Conservation (phyloP, 2,888 invertebrate species). For the Epistrophe grossulariae region DNA sequence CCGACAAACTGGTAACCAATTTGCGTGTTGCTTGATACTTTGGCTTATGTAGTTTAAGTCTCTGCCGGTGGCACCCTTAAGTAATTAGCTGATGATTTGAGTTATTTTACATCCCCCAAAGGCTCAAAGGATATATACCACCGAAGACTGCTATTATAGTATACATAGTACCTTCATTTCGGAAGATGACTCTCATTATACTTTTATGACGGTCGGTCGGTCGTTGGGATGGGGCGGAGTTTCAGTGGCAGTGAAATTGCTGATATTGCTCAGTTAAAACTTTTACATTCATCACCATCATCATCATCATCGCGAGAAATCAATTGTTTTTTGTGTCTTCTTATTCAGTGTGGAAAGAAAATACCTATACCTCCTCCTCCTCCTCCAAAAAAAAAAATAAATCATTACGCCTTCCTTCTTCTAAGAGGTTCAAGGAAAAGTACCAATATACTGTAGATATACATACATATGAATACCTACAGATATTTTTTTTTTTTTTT, state of each 20-base stretch:
- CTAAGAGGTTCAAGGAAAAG: constrained; percentile 2
- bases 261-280: constrained; percentile 35
- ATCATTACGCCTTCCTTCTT: constrained; percentile 40
- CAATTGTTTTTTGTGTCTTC: constrained; percentile 37
- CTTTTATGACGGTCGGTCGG: not conserved
- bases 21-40: constrained; percentile 61
- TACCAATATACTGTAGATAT: not conserved
- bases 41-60: constrained; percentile 38
- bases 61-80: constrained; percentile 19
- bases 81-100: constrained; percentile 68
- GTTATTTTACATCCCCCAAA: constrained; percentile 29
- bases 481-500: not conserved
- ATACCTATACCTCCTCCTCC: too few species aligned
- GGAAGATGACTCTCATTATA: constrained; percentile 24
- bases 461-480: too few species aligned
- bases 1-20: constrained; percentile 63
- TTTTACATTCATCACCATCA: constrained; percentile 49
- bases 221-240: not conserved
- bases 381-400: constrained; percentile 17
- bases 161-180: constrained; percentile 4
- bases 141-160: constrained; percentile 4
- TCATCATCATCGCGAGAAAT: constrained; percentile 49
- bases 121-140: constrained; percentile 2
- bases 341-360: not conserved
- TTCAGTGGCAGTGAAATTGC: constrained; percentile 37